Base-by-base conservation (phyloP, 2,113 vertebrate genomes). In the Trematomus loennbergii region DNA sequence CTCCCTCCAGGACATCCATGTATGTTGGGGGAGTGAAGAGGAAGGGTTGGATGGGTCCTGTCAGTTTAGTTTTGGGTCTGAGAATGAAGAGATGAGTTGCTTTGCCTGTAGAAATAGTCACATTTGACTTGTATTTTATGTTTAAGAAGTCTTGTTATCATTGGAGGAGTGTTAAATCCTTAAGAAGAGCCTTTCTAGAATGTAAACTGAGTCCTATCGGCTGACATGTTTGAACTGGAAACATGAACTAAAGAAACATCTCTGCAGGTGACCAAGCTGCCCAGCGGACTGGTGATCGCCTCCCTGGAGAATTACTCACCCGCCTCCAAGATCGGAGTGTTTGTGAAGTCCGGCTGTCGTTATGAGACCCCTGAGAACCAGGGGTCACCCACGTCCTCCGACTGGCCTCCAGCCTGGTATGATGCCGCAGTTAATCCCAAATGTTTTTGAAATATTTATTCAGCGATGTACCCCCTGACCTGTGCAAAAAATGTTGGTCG, bases 261-360 rank as follows among this genome's bases (percentile, higher is more conserved):
- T 61, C 1, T 58, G 75, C 85, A 99, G 98, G 96, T 99, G 72
- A 97, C 96, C 88, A 98, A 93, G 65, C 92, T 99, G 62, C 96
- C 97, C 73, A 99, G 95, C 86, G 98, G 98, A 3, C 93, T 99
- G 87, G 91, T 98, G 81, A 96, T 99, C 20, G 96, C 98, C 0
- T 99, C 98, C 53, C 72, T 98, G 90, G 98, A 99, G 87, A 99
- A 98, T 78, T 97, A 97, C 73, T 97, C 97, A 46, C 98, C 98
- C 0, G 68, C 89, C 46, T 96, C 98, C 72, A 98, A 95, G 91
- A 98, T 99, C 46, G 96, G 96, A 7, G 96, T 99, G 52, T 97
- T 98, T 71, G 79, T 99, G 81, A 97, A 95, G 90, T 94, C 97
- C 0, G 97, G 98, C 79, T 98, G 97, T 86, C 96, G 98, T 72